A percentile compares a stretch with the other conserved stretches of the same genome.
phyloP scores from a whole-genome alignment of 2,797 vertebrate genomes.

The Acipenser oxyrinchus region DNA sequence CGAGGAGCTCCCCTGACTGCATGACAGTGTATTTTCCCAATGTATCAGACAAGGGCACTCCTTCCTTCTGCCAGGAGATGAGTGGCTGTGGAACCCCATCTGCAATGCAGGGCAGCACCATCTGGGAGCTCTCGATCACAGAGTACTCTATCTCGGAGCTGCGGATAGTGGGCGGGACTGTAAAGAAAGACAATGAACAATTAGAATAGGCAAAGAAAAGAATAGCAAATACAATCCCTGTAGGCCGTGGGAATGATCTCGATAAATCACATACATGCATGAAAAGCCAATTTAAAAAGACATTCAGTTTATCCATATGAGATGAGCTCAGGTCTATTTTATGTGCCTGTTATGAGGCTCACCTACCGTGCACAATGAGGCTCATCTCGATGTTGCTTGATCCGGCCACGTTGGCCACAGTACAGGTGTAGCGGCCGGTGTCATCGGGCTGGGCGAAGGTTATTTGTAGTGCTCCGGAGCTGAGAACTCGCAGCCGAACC shows the following conservation, averaged over 20 bases:
- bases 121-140: conserved; percentile 62
- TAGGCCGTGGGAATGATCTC: too few species aligned
- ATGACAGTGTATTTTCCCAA: conserved; percentile 64
- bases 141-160: conserved; percentile 47
- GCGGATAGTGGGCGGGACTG: conserved; percentile 84
- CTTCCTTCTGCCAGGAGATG: conserved; percentile 76
- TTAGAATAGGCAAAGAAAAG: neutral
- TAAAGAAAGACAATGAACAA: conserved; percentile 8
- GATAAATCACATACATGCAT: too few species aligned
- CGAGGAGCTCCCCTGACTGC: conserved; percentile 73
- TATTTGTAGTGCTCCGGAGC: conserved; percentile 78
- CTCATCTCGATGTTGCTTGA: conserved; percentile 57
- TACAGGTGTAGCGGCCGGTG: conserved; percentile 75
- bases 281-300: too few species aligned
- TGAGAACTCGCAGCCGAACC: conserved; percentile 64
- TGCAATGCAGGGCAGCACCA: conserved; percentile 66
- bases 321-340: too few species aligned
- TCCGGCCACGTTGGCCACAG: conserved; percentile 75
- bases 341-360: neutral
- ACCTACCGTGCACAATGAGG: conserved; percentile 76
- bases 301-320: too few species aligned
- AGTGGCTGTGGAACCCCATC: conserved; percentile 79
- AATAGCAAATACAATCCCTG: too few species aligned
- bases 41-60: conserved; percentile 46
- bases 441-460: conserved; percentile 71